Evolutionary conservation across 92 coral and sea anemone species (phyloP).

Genomic region (Siderastrea radians): DNA sequence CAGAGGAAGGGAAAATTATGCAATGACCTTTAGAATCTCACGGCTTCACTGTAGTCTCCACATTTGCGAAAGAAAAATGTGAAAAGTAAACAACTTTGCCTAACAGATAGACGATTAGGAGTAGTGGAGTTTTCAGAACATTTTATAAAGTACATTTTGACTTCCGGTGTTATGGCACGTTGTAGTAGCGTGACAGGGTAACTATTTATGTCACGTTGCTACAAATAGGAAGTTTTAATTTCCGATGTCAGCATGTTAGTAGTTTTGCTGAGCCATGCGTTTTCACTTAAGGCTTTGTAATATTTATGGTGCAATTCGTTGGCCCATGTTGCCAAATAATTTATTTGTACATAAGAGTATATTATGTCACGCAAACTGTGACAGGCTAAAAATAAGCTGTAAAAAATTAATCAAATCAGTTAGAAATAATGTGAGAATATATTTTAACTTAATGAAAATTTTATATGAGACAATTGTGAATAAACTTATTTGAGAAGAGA

Average conservation of each 20-base stretch:
- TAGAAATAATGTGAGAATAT: not conserved
- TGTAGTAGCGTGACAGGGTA: not conserved
- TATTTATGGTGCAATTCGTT: constrained; percentile 13
- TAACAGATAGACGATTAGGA: not conserved
- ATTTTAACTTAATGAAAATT: not conserved
- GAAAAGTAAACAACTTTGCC: not conserved
- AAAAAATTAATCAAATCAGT: not conserved
- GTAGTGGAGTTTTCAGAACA: not conserved
- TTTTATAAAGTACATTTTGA: constrained; percentile 14
- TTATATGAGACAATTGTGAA: not conserved
- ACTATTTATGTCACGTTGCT: not conserved
- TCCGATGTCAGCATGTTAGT: constrained; percentile 14
- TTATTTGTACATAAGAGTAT: constrained; percentile 6
- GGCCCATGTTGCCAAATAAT: not conserved
- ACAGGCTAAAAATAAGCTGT: constrained; percentile 7
- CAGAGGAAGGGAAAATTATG: too few species aligned
- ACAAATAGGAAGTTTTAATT: not conserved
- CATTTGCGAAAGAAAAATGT: not conserved
- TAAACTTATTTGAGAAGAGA: constrained; percentile 1
- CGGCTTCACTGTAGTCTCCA: too few species aligned
- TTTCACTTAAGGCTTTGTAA: not conserved
- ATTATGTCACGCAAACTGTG: constrained; percentile 13
- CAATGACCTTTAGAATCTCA: too few species aligned
- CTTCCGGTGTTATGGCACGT: constrained; percentile 20
- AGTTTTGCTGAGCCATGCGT: not conserved